Base-by-base conservation (phyloP, 2,888 invertebrate genomes). In the Drosophila dives region DNA sequence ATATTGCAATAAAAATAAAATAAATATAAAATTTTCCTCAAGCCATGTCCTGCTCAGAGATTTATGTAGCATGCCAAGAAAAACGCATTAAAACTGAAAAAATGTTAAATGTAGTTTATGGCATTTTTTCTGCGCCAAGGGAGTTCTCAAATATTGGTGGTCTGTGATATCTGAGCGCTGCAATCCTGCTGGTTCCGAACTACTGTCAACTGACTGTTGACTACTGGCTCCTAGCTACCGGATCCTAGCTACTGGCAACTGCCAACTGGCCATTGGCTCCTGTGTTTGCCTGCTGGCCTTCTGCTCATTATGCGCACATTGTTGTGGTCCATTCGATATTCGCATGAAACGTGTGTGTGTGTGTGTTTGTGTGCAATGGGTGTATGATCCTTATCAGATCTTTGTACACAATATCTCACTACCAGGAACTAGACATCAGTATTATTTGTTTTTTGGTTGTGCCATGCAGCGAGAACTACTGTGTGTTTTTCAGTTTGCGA, bases 301-400 rank as follows among this genome's bases (percentile, higher is more conserved):
- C 66, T 79, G 71, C 80, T 83, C 83, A 86, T 82, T 90, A 91
- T 90, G 80, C 89, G 81, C 62, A 77, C 81, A 90, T 91, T 90
- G 91, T 90, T 87, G 80, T 81, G 81, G 88, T 75, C 79, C 81
- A 65, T 69, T 78, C 75, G 83, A 86, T 83, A 84, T 89, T 89
- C 82, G 86, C 87, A 82, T 68, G 85, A 74, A 77, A 42, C 60
- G 78, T 42, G 62, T 75, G 65, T 72, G 49, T 64, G 36, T 68
- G 66, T 69, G 56, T 68, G 70, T 82, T 1, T 59, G 32, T 34
- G 34, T 64, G 66, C 69, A 56, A 23, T 68, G 68, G 79, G 58
- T 68, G 55, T 64, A 42, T 58, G 88, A 84, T 84, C 75, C 64
- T 70, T 83, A 84, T 84, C 83, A 60, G 50, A 50, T 61, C 67